These are phyloP conservation scores for Marmota flaviventris DNA, from an alignment of 2,113 vertebrate species.

Conservation along the genomic window DNA sequence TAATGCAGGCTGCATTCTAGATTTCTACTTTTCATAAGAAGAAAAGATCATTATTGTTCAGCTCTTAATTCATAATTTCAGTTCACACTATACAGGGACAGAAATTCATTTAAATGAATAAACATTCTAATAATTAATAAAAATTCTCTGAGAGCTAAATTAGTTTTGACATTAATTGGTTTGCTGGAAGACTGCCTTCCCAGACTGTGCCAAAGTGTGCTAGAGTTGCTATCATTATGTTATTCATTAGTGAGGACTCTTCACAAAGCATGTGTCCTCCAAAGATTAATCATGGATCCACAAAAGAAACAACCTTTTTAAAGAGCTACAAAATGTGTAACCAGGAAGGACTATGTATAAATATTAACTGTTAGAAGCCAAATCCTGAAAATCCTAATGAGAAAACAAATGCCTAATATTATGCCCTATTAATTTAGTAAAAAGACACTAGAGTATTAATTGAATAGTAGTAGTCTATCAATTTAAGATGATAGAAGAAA, in stretches of 20 bases:
- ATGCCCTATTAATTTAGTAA: not conserved
- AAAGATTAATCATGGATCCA: not conserved
- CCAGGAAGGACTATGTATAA: not conserved
- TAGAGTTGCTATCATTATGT: not conserved
- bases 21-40: not conserved
- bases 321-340: not conserved
- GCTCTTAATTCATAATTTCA: slow-evolving; percentile 63
- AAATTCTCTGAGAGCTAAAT: slow-evolving; percentile 55
- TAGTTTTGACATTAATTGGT: slow-evolving; percentile 65
- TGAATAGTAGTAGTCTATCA: not conserved
- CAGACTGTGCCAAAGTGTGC: not conserved
- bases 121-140: slow-evolving; percentile 64
- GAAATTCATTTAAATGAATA: slow-evolving; percentile 51
- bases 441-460: not conserved
- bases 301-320: not conserved
- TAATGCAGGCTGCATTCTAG: not conserved
- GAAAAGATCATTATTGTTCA: not conserved
- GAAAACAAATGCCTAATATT: not conserved
- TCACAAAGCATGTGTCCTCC: not conserved
- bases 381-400: slow-evolving; percentile 12
- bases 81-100: not conserved
- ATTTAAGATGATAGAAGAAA: not conserved
- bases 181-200: slow-evolving; percentile 59
- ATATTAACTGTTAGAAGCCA: not conserved
- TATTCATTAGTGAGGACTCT: not conserved